phyloP scores from a whole-genome alignment of 2,113 vertebrate species.

The Marcusenius ussheri region DNA sequence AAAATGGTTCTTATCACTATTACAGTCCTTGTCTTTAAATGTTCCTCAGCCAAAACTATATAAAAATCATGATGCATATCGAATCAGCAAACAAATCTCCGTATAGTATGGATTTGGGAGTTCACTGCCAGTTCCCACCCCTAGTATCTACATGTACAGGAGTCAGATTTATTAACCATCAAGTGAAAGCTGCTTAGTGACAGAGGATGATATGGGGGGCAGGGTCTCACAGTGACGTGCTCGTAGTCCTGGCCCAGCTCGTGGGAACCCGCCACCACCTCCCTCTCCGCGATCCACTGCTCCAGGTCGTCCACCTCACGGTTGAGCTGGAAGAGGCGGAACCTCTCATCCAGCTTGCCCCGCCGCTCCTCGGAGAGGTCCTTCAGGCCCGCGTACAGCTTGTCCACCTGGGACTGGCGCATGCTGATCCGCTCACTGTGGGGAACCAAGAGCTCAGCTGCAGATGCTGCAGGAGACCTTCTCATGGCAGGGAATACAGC shows the following conservation, averaged over 20 bases:
- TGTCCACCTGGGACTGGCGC: slow-evolving; percentile 95
- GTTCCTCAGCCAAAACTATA: not conserved
- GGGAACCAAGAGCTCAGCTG: not conserved
- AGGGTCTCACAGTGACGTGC: slow-evolving; percentile 63
- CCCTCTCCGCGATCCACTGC: slow-evolving; percentile 92
- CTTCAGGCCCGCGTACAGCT: slow-evolving; percentile 89
- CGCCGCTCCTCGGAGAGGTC: slow-evolving; percentile 87
- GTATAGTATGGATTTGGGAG: not conserved
- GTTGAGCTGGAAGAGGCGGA: slow-evolving; percentile 90
- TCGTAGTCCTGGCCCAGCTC: slow-evolving; percentile 96
- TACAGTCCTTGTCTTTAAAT: not conserved
- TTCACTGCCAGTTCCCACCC: not conserved
- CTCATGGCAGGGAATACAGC: not conserved
- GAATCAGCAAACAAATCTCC: not conserved
- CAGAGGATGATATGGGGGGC: not conserved
- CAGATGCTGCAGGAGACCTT: not conserved
- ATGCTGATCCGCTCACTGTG: slow-evolving; percentile 87
- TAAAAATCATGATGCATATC: not conserved
- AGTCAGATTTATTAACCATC: not conserved
- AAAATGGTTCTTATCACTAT: not conserved
- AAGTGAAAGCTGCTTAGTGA: not conserved
- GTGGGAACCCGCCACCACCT: slow-evolving; percentile 90
- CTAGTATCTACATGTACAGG: not conserved
- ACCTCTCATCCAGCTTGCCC: slow-evolving; percentile 86
- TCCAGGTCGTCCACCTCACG: slow-evolving; percentile 92